A percentile compares a stretch with the other conserved stretches of the same genome.
Conservation (phyloP, 2,113 vertebrate genomes). For the Takifugu flavidus region DNA sequence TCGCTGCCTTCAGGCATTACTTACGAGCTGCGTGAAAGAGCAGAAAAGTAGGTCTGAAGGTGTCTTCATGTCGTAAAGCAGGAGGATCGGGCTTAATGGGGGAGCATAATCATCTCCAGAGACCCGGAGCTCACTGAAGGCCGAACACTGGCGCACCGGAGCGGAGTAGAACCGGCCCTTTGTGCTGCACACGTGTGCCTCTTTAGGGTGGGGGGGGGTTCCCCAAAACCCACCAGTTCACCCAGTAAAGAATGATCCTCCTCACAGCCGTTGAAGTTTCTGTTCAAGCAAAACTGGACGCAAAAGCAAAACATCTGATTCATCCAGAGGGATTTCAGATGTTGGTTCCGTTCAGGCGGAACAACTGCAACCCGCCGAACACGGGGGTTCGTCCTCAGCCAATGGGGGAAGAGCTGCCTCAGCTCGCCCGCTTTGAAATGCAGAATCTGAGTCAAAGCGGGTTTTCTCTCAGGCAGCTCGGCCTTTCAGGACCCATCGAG, state of each 20-base stretch:
- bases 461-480: not conserved
- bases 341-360: slow-evolving; percentile 7
- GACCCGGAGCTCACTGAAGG: slow-evolving; percentile 46
- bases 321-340: slow-evolving; percentile 29
- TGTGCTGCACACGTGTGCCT: not conserved
- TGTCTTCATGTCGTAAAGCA: slow-evolving; percentile 49
- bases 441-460: slow-evolving; percentile 47
- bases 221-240: too few species aligned
- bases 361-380: slow-evolving; percentile 18
- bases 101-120: slow-evolving; percentile 53
- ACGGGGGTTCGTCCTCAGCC: not conserved
- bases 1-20: slow-evolving; percentile 21
- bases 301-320: slow-evolving; percentile 1
- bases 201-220: not conserved
- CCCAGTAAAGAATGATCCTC: too few species aligned
- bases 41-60: slow-evolving; percentile 37
- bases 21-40: slow-evolving; percentile 35
- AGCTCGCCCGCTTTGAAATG: slow-evolving; percentile 40
- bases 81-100: slow-evolving; percentile 43
- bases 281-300: too few species aligned
- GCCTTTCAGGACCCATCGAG: slow-evolving; percentile 10
- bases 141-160: slow-evolving; percentile 4
- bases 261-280: too few species aligned
- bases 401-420: slow-evolving; percentile 15
- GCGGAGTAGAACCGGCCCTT: not conserved